A percentile compares a stretch with the other conserved stretches of the same genome.
phyloP scores from a whole-genome alignment of 2,888 invertebrate genomes.

The Uropetala carovei region DNA sequence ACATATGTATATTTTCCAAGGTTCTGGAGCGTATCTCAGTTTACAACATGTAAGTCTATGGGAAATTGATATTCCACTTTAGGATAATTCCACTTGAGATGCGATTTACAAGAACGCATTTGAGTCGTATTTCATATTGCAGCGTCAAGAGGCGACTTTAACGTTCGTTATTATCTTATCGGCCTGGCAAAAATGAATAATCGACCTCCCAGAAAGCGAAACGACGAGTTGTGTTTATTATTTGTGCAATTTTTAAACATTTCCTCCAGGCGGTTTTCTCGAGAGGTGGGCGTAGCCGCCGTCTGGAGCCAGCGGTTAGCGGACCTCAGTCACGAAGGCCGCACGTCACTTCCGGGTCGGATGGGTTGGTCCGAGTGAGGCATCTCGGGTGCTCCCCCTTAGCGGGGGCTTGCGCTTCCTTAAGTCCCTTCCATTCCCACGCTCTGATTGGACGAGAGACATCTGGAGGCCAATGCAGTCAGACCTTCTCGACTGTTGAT shows the following conservation, averaged over 20 bases:
- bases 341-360: conserved; percentile 42
- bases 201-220: neutral
- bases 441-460: conserved; percentile 23
- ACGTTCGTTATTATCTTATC: too few relatives aligned
- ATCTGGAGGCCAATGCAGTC: neutral
- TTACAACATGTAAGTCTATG: too few relatives aligned
- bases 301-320: neutral
- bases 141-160: too few relatives aligned
- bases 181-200: too few relatives aligned
- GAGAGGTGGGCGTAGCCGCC: neutral
- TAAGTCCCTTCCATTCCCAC: neutral
- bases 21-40: too few relatives aligned
- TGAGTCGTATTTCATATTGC: too few relatives aligned
- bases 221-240: neutral
- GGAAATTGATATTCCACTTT: too few relatives aligned
- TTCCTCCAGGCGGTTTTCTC: neutral
- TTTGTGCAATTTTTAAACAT: neutral
- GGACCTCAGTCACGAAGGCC: neutral
- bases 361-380: neutral
- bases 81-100: too few relatives aligned
- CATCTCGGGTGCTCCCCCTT: neutral
- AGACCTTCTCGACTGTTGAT: neutral
- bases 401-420: neutral
- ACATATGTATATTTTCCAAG: too few relatives aligned
- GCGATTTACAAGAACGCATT: too few relatives aligned